Evolutionary conservation across 2,888 invertebrate species (phyloP).

Genomic region (Cryptocheilus praepositus): DNA sequence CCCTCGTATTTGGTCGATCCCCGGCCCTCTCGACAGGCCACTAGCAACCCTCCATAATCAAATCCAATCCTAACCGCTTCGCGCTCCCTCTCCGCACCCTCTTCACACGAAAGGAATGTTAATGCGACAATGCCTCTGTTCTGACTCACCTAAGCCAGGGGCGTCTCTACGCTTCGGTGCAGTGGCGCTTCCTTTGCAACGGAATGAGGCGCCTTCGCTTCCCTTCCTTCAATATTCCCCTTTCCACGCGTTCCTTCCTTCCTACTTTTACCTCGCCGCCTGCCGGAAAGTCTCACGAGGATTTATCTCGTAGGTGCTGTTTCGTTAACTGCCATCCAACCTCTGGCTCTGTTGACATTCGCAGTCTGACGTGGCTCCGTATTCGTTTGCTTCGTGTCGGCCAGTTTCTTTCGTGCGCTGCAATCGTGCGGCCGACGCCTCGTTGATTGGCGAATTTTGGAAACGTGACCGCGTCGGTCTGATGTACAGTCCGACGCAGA

Average conservation of each 20-base stretch:
- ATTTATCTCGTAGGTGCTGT: conserved; percentile 45
- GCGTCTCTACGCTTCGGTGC: conserved; percentile 8
- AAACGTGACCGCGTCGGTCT: too few relatives aligned
- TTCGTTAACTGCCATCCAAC: too few relatives aligned
- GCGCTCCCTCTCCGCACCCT: conserved; percentile 58
- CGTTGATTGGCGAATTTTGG: too few relatives aligned
- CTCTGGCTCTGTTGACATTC: too few relatives aligned
- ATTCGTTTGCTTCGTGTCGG: too few relatives aligned
- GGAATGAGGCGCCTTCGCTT: conserved; percentile 38
- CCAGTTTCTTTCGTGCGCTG: too few relatives aligned
- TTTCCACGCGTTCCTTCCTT: conserved; percentile 17
- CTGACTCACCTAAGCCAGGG: conserved; percentile 64
- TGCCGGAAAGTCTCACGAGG: conserved; percentile 44
- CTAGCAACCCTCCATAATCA: conserved; percentile 71
- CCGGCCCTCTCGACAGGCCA: conserved; percentile 45
- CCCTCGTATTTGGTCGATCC: conserved; percentile 31
- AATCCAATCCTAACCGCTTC: conserved; percentile 72
- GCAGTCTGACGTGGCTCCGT: too few relatives aligned
- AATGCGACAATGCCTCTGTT: conserved; percentile 74
- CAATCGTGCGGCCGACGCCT: too few relatives aligned
- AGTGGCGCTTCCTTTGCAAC: conserved; percentile 31
- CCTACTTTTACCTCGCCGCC: conserved; percentile 16
- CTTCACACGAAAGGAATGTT: conserved; percentile 74
- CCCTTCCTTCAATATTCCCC: conserved; percentile 30
- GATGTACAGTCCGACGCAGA: too few relatives aligned